Percentiles rank a stretch among this genome's conserved stretches.
phyloP scores from a whole-genome alignment of 2,888 invertebrate species.

The Acrobeloides nanus region DNA sequence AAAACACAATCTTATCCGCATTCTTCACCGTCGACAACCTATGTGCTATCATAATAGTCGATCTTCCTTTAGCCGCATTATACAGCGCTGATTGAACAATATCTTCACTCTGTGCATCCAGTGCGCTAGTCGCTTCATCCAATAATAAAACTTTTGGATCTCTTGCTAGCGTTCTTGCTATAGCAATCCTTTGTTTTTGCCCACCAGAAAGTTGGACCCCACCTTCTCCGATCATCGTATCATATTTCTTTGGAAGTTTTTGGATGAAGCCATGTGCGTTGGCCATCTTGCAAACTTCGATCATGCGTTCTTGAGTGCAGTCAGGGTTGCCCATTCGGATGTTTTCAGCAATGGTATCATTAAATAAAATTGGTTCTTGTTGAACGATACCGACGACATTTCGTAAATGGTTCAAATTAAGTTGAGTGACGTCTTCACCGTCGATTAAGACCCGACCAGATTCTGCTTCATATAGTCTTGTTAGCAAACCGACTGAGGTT shows the following conservation, averaged over 20 bases:
- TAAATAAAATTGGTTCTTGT: slow-evolving; percentile 30
- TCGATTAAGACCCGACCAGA: slow-evolving; percentile 24
- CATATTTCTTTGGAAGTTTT: slow-evolving; percentile 32
- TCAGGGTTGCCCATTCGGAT: slow-evolving; percentile 21
- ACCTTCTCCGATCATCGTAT: slow-evolving; percentile 45
- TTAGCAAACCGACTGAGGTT: slow-evolving; percentile 73
- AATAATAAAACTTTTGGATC: slow-evolving; percentile 18
- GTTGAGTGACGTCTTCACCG: slow-evolving; percentile 23
- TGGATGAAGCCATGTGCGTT: slow-evolving; percentile 29
- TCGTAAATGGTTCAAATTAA: slow-evolving; percentile 15
- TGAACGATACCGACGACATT: slow-evolving; percentile 25
- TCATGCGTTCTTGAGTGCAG: slow-evolving; percentile 20
- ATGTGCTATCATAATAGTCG: slow-evolving; percentile 48
- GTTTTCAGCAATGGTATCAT: slow-evolving; percentile 28
- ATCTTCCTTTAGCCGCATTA: slow-evolving; percentile 39
- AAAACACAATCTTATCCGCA: slow-evolving; percentile 22
- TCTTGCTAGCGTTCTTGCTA: slow-evolving; percentile 32
- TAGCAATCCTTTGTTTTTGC: slow-evolving; percentile 41
- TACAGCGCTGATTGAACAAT: slow-evolving; percentile 41
- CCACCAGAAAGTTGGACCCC: slow-evolving; percentile 48
- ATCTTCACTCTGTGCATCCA: slow-evolving; percentile 15
- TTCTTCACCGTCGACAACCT: slow-evolving; percentile 23
- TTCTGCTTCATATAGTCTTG: slow-evolving; percentile 54
- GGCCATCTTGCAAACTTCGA: slow-evolving; percentile 22
- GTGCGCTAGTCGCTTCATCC: slow-evolving; percentile 62